Conservation (phyloP, 2,797 vertebrate species). For the Tragelaphus oryx region DNA sequence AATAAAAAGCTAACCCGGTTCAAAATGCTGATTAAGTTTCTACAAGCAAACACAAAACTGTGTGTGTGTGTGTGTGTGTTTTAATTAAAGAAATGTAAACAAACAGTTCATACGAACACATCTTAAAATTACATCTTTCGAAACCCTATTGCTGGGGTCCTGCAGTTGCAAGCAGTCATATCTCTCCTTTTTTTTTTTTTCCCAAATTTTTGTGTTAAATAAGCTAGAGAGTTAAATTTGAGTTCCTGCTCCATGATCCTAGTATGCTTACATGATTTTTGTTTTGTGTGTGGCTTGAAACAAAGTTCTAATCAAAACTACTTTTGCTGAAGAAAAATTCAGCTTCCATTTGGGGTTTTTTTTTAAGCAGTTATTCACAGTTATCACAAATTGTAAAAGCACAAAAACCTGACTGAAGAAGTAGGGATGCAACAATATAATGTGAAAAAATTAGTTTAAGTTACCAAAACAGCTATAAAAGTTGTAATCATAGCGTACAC, state of each 20-base stretch:
- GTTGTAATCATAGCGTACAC: conserved; percentile 66
- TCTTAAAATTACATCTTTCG: conserved; percentile 86
- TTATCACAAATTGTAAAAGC: conserved; percentile 93
- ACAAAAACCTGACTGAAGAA: conserved; percentile 94
- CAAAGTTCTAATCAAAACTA: conserved; percentile 84
- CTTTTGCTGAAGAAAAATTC: conserved; percentile 81
- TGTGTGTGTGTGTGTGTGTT: conserved; percentile 83
- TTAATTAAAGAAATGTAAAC: conserved; percentile 89
- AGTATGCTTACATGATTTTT: conserved; percentile 78
- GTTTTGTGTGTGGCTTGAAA: conserved; percentile 72
- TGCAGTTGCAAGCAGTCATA: conserved; percentile 79
- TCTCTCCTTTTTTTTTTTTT: conserved; percentile 65
- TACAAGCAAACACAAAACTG: conserved; percentile 90
- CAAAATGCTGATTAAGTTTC: conserved; percentile 87
- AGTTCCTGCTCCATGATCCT: conserved; percentile 83
- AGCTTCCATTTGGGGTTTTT: conserved; percentile 88
- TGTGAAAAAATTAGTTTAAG: conserved; percentile 78
- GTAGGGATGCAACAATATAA: conserved; percentile 92
- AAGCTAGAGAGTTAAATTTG: conserved; percentile 73
- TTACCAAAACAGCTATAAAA: conserved; percentile 81
- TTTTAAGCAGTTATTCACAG: conserved; percentile 97
- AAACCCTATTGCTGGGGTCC: conserved; percentile 82
- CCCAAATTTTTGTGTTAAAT: conserved; percentile 70
- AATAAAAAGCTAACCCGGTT: conserved; percentile 91
- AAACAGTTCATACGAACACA: conserved; percentile 86